A percentile compares a stretch with the other conserved stretches of the same genome.
Evolutionary conservation across 2,113 vertebrate species (phyloP).

Genomic region (Telmatochromis brachygnathus): DNA sequence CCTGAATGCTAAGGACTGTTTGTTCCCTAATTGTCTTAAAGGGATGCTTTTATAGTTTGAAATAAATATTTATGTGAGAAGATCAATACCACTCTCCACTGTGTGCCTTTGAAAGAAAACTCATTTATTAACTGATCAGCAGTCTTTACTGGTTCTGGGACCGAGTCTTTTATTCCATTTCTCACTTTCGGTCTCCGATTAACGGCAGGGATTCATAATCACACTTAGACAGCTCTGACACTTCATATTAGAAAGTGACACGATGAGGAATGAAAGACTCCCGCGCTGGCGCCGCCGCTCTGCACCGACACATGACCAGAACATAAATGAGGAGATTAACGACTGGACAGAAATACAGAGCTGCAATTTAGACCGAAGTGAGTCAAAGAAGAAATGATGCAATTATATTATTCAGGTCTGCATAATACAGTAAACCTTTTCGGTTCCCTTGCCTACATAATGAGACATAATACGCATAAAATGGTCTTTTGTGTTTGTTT

Average conservation of each 20-base stretch:
- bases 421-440: not conserved
- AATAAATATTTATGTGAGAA: not conserved
- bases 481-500: not conserved
- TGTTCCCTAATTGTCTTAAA: not conserved
- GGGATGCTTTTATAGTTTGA: not conserved
- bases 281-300: rapidly evolving
- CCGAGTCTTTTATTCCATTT: not conserved
- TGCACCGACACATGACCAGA: not conserved
- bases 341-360: not conserved
- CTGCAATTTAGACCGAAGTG: not conserved
- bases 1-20: not conserved
- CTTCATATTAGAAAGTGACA: not conserved
- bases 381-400: not conserved
- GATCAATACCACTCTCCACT: not conserved
- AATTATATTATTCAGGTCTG: not conserved
- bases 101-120: not conserved
- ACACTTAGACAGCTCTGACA: not conserved
- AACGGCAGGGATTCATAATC: not conserved
- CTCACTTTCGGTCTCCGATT: not conserved
- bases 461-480: not conserved
- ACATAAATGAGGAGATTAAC: not conserved
- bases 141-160: not conserved
- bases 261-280: not conserved
- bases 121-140: not conserved
- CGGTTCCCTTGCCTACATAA: no score